These are phyloP conservation scores for Egretta garzetta DNA, from an alignment of 2,113 vertebrate genomes.

Conservation along the genomic window DNA sequence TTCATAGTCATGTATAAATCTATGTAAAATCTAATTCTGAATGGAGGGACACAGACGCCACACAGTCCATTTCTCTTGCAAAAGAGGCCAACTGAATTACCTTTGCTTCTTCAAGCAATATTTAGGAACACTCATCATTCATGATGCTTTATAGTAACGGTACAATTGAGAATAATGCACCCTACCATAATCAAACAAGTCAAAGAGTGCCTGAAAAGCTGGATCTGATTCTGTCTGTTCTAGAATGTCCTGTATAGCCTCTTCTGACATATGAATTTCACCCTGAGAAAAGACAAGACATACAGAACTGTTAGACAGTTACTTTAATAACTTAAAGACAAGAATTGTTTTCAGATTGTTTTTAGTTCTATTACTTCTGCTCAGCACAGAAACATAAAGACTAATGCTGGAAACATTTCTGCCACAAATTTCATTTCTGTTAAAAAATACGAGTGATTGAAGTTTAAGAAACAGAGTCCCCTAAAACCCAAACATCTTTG, in stretches of 20 bases:
- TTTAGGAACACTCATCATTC: neutral
- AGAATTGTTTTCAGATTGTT: neutral
- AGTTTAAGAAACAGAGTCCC: neutral
- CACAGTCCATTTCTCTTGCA: neutral
- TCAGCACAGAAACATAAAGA: neutral
- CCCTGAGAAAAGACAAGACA: slow-evolving; percentile 72
- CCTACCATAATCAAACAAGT: slow-evolving; percentile 94
- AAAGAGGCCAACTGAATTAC: neutral
- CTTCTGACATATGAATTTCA: slow-evolving; percentile 98
- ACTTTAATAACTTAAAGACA: neutral
- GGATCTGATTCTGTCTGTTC: slow-evolving; percentile 97
- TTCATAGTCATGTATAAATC: neutral
- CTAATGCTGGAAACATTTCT: neutral
- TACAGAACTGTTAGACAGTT: neutral
- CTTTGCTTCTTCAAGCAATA: neutral
- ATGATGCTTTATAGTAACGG: neutral
- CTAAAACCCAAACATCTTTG: neutral
- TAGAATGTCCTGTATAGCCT: slow-evolving; percentile 96
- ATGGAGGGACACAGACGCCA: neutral
- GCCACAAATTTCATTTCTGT: neutral
- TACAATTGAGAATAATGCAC: neutral
- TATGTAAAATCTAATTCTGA: neutral
- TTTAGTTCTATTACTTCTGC: neutral
- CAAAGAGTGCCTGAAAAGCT: slow-evolving; percentile 96
- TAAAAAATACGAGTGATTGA: neutral